phyloP scores from a whole-genome alignment of 37 sponge, comb jelly and placozoan species.

The Chondrilla cf. caribensis region DNA sequence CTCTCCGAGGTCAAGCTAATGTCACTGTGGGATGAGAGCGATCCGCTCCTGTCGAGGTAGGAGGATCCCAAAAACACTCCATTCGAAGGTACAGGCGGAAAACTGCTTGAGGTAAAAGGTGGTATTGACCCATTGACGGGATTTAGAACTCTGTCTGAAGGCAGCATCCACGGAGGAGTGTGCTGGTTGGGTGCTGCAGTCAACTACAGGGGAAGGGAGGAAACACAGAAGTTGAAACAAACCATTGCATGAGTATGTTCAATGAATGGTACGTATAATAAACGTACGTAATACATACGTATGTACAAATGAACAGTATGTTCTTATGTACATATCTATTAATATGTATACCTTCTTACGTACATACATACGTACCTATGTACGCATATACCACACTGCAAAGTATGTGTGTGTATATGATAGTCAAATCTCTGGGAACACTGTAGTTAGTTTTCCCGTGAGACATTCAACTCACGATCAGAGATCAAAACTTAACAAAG shows the following conservation, averaged over 20 bases:
- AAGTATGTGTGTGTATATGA: too few species aligned
- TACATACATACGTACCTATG: too few species aligned
- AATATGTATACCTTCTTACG: too few species aligned
- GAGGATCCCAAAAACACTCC: neutral
- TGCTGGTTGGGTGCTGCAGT: neutral
- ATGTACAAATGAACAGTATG: too few species aligned
- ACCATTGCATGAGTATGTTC: neutral
- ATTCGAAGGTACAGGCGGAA: neutral
- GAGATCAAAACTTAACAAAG: too few species aligned
- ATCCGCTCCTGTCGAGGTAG: constrained; percentile 12
- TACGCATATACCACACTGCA: too few species aligned
- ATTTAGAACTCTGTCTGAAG: neutral
- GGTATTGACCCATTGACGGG: neutral
- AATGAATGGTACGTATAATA: too few species aligned
- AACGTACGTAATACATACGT: too few species aligned
- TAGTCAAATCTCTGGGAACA: too few species aligned
- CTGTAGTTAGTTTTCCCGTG: too few species aligned
- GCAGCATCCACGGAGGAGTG: constrained; percentile 24
- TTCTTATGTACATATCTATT: too few species aligned
- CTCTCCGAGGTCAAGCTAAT: constrained; percentile 60
- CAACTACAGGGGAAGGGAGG: neutral
- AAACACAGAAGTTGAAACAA: neutral
- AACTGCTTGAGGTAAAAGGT: neutral
- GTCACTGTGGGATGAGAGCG: constrained; percentile 59
- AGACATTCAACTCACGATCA: too few species aligned